Evolutionary conservation across 2,797 vertebrate species (phyloP), one percentile per base, ranked within the genome.

Genomic region (Coracias cyanogaster): DNA sequence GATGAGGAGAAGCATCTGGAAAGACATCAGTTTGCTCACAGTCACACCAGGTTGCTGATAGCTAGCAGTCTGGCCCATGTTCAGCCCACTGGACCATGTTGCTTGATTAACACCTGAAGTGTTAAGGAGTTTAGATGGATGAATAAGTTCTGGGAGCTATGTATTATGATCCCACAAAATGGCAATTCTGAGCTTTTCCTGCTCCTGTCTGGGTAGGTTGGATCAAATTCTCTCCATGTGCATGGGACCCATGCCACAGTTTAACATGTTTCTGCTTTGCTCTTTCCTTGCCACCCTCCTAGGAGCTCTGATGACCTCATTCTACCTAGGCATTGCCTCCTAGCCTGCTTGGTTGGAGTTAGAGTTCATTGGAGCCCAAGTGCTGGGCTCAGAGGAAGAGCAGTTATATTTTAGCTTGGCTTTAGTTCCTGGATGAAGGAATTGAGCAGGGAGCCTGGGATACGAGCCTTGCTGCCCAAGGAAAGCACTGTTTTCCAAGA

Each of bases 381-480:
- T 45, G 21, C 26, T 78, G 69, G 52, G 52, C 69, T 94, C 9
- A 3, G 86, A 87, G 57, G 78, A 86, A 91, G 45, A 80, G 5
- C 24, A 49, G 39, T 71, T 62, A 17, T 64, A 73, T 94, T 95
- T 94, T 55, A 66, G 26, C 35, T 91, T 96, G 55, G 43, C 90
- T 93, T 81, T 64, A 77, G 51, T 46, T 87, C 20, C 65, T 94
- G 70, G 87, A 81, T 86, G 74, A 81, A 70, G 74, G 65, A 86
- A 58, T 84, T 61, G 73, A 89, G 48, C 2, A 6, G 37, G 37
- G 84, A 82, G 76, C 87, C 77, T 88, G 90, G 79, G 94, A 91
- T 71, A n/a, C 6, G 10, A 85, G 86, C 94, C 79, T 86, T 81
- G 51, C 67, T 92, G 73, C 79, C 93, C 94, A 83, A 94, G 91